These are phyloP conservation scores for Pluvialis apricaria DNA, from an alignment of 2,113 vertebrate species.

Conservation along the genomic window DNA sequence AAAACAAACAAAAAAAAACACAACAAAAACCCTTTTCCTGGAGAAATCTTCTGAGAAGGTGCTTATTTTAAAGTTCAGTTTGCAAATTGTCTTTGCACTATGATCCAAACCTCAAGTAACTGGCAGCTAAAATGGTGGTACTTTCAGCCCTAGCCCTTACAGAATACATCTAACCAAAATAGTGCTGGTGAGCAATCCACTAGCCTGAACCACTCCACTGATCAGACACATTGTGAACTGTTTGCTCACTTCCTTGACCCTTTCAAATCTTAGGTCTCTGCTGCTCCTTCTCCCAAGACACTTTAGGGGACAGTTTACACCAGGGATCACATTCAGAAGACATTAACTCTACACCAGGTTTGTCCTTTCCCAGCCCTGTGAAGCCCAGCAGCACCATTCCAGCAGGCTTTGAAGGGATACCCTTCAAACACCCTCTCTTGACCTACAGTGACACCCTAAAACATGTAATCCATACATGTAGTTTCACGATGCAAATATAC, in stretches of 20 bases:
- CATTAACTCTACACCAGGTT: not conserved
- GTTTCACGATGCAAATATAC: rapidly evolving
- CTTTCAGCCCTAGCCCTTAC: not conserved
- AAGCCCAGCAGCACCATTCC: not conserved
- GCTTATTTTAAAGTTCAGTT: not conserved
- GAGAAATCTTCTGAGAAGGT: not conserved
- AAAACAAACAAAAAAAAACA: not conserved
- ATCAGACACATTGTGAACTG: not conserved
- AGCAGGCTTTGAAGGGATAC: not conserved
- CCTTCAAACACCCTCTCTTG: not conserved
- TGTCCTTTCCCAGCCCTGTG: not conserved
- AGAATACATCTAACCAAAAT: not conserved
- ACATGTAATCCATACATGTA: rapidly evolving
- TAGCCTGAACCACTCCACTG: not conserved
- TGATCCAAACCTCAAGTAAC: not conserved
- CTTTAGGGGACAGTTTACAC: not conserved
- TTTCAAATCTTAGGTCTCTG: not conserved
- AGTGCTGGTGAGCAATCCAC: not conserved
- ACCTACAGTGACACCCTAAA: not conserved
- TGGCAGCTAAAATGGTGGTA: not conserved
- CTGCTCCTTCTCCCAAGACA: not conserved
- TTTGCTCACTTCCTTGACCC: not conserved
- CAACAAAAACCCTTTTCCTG: not conserved
- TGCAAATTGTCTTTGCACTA: not conserved
- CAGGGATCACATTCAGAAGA: not conserved